Conservation (phyloP, 2,113 vertebrate species). For the Burhinus bistriatus region DNA sequence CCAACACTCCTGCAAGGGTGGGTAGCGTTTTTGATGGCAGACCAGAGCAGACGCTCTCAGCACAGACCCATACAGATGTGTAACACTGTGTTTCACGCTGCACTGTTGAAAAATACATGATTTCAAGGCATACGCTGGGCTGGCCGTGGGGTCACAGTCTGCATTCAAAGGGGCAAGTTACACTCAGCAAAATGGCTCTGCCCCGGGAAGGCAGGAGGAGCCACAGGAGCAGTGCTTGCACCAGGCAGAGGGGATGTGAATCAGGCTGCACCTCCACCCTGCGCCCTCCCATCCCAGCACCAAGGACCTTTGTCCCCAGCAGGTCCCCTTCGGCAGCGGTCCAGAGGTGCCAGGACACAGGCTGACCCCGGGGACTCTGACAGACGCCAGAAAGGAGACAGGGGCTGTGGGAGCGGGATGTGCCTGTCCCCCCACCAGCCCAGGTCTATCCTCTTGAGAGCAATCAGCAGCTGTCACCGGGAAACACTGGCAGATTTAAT, state of each 20-base stretch:
- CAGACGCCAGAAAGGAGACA: background rate
- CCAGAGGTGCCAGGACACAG: background rate
- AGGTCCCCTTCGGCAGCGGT: background rate
- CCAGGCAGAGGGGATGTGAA: background rate
- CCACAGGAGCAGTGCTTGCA: background rate
- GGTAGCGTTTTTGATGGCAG: background rate
- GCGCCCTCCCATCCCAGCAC: background rate
- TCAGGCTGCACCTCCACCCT: background rate
- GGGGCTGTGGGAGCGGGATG: background rate
- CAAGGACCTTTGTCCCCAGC: background rate
- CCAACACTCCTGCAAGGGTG: background rate
- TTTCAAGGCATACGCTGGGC: background rate
- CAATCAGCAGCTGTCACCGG: background rate
- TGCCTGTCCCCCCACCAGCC: fast-evolving
- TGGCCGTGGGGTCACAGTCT: background rate
- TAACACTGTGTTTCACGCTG: background rate
- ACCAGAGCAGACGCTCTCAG: background rate
- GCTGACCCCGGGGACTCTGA: background rate
- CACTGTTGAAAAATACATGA: fast-evolving
- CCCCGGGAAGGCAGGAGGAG: background rate
- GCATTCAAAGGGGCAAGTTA: background rate
- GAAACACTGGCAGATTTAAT: background rate
- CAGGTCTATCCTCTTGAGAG: background rate
- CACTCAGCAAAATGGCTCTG: background rate
- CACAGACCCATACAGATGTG: background rate